Evolutionary conservation across 2,113 vertebrate species (phyloP).

Genomic region (Trematocara variabile): DNA sequence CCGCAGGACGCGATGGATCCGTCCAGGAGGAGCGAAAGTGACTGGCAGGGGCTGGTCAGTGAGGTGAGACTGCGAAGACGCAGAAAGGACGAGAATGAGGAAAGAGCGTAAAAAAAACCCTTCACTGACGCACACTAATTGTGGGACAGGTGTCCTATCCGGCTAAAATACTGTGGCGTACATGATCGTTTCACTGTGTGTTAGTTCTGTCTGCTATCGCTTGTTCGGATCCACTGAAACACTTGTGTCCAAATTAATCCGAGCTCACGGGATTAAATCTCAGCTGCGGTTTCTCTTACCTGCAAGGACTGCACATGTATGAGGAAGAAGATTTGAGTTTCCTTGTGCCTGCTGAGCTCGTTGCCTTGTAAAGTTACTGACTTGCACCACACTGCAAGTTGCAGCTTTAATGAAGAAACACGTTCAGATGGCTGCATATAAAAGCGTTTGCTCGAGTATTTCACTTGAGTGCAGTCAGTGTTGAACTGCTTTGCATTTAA

Average conservation of each 20-base stretch:
- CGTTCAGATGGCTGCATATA: not conserved
- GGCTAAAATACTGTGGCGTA: not conserved
- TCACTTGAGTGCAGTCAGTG: not conserved
- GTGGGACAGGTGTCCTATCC: not conserved
- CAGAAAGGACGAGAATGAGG: not conserved
- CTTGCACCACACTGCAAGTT: not conserved
- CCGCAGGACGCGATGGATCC: conserved; percentile 57
- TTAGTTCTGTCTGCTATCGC: not conserved
- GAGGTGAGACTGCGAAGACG: conserved; percentile 79
- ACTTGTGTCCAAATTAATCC: not conserved
- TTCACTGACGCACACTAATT: not conserved
- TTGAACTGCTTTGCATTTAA: not conserved
- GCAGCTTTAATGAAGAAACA: not conserved
- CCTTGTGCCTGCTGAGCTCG: conserved; percentile 1
- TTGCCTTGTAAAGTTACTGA: not conserved
- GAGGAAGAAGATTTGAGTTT: conserved; percentile 12
- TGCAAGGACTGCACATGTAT: not conserved
- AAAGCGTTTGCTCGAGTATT: not conserved
- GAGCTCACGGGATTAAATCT: not conserved
- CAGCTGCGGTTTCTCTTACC: not conserved
- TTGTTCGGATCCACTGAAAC: not conserved
- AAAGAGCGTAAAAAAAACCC: not conserved
- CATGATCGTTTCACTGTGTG: not conserved
- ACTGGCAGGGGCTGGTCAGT: conserved; percentile 89
- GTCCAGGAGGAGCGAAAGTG: conserved; percentile 80